phyloP scores from a whole-genome alignment of 2,888 invertebrate genomes.

The Epistrophella euchroma region DNA sequence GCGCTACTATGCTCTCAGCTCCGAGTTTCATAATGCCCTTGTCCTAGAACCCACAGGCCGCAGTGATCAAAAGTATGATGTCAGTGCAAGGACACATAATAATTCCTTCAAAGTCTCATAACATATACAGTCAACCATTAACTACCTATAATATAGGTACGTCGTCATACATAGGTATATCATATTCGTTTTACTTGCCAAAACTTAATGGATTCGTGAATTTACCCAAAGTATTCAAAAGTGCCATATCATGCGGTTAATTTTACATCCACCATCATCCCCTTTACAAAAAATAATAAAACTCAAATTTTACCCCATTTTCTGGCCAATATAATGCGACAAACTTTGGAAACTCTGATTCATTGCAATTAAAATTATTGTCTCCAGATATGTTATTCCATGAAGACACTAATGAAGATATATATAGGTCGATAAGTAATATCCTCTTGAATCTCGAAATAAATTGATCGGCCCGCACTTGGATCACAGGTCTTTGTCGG shows the following conservation, averaged over 20 bases:
- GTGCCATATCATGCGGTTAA: conserved; percentile 47
- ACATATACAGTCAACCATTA: background rate
- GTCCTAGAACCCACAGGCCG: conserved; percentile 38
- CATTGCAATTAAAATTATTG: conserved; percentile 56
- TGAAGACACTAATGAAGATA: conserved; percentile 31
- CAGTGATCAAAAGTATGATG: conserved; percentile 41
- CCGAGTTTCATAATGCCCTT: conserved; percentile 42
- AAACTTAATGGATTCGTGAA: conserved; percentile 39
- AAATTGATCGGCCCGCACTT: conserved; percentile 41
- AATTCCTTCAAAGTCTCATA: background rate
- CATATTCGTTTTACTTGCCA: conserved; percentile 23
- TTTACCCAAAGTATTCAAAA: conserved; percentile 56
- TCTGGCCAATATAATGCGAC: conserved; percentile 77
- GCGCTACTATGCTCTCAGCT: background rate
- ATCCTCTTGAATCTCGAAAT: conserved; percentile 36
- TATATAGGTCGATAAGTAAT: too few species aligned
- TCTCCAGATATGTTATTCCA: conserved; percentile 49
- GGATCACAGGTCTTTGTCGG: conserved; percentile 22
- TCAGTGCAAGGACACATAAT: conserved; percentile 54
- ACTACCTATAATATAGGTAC: background rate
- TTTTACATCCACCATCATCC: background rate
- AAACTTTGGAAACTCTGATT: conserved; percentile 73
- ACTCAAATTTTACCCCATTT: conserved; percentile 76
- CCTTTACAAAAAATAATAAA: background rate
- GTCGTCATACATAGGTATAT: too few species aligned